Percentiles rank a stretch among this genome's conserved stretches.
Conservation (phyloP, 2,113 vertebrate species). For the Rhipidura dahli region DNA sequence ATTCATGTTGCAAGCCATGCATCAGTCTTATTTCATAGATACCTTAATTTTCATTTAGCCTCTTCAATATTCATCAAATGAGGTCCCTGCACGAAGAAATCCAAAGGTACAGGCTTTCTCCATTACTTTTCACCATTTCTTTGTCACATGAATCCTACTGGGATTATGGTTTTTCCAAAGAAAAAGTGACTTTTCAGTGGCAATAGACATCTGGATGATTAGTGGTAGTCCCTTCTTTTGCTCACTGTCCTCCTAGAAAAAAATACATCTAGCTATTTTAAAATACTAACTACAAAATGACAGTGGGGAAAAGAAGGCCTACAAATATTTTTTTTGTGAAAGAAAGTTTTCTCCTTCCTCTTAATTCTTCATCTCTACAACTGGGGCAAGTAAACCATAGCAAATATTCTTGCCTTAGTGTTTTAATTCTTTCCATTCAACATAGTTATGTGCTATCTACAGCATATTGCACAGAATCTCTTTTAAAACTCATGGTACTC, state of each 20-base stretch:
- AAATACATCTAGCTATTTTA: not conserved
- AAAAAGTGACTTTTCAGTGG: not conserved
- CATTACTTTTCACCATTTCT: not conserved
- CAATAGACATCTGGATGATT: not conserved
- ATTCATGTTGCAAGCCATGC: not conserved
- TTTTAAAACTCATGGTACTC: not conserved
- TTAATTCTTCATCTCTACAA: not conserved
- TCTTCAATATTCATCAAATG: not conserved
- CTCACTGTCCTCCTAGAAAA: not conserved
- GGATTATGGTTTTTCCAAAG: not conserved
- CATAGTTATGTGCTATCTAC: not conserved
- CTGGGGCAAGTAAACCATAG: not conserved
- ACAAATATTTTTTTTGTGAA: not conserved
- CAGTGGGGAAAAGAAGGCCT: fast-evolving
- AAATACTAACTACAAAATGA: not conserved
- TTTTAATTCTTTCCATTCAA: not conserved
- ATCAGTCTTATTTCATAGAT: not conserved
- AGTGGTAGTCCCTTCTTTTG: not conserved
- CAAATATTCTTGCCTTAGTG: not conserved
- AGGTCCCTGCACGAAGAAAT: not conserved
- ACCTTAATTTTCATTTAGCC: not conserved
- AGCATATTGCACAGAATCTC: not conserved
- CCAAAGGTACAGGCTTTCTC: not conserved
- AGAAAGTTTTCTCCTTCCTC: not conserved
- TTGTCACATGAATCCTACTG: not conserved